Evolutionary conservation across 1,140 invertebrate genomes (phyloP).

Genomic region (Elysia chlorotica): DNA sequence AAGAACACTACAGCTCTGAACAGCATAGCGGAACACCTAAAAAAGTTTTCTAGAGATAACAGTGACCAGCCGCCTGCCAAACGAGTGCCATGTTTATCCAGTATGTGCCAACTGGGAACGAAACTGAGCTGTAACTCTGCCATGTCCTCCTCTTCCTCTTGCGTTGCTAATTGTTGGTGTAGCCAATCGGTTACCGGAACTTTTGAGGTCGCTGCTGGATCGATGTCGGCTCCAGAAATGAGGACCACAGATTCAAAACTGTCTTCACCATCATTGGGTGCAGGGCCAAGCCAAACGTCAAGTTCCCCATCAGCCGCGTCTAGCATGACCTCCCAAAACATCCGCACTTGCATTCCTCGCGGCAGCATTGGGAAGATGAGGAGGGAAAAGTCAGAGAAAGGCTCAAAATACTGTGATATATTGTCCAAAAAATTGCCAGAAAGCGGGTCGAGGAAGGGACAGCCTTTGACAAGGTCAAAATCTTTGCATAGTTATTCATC

Average conservation of each 20-base stretch:
- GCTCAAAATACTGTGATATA: background rate
- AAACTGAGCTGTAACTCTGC: slow-evolving; percentile 8
- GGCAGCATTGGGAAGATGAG: background rate
- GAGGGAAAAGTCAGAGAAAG: background rate
- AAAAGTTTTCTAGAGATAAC: background rate
- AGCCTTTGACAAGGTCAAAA: no score
- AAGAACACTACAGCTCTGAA: background rate
- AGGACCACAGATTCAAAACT: background rate
- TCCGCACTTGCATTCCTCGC: background rate
- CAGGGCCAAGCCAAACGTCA: no score
- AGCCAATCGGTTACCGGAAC: background rate
- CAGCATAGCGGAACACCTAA: background rate
- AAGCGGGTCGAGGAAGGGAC: background rate
- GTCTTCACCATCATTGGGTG: background rate
- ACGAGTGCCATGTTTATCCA: slow-evolving; percentile 5
- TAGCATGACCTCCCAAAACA: background rate
- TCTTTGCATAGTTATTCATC: no score
- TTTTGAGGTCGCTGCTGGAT: no score
- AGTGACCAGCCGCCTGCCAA: background rate
- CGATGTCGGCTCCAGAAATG: background rate
- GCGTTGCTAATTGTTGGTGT: slow-evolving; percentile 16
- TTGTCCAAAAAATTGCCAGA: background rate
- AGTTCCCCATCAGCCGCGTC: background rate
- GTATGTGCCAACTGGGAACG: slow-evolving; percentile 15
- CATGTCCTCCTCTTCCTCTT: slow-evolving; percentile 5